Conservation (phyloP, 37 sponge, comb jelly and placozoan species). For the Aplysina aerophoba region DNA sequence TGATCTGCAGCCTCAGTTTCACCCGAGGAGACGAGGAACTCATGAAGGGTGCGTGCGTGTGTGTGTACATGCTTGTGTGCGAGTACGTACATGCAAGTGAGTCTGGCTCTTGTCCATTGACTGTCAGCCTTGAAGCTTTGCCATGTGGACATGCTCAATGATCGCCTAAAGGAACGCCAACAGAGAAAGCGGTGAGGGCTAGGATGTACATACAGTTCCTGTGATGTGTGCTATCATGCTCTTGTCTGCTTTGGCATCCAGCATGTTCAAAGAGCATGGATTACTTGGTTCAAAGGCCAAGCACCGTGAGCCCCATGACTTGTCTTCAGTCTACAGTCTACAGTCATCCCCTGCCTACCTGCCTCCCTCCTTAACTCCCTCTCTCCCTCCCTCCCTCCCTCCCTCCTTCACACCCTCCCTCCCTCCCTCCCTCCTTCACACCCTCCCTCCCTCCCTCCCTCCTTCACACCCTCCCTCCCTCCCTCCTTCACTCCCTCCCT, state of each 20-base stretch:
- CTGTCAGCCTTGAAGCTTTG: slow-evolving; percentile 66
- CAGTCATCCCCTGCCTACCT: neutral
- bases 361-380: neutral
- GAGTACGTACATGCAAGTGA: neutral
- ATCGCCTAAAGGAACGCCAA: slow-evolving; percentile 65
- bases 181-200: slow-evolving; percentile 61
- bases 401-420: slow-evolving; percentile 19
- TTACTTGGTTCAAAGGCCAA: slow-evolving; percentile 8
- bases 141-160: slow-evolving; percentile 82
- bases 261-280: neutral
- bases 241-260: neutral
- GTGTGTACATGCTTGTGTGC: slow-evolving; percentile 7
- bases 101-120: neutral
- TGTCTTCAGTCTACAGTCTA: neutral
- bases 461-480: neutral
- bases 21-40: slow-evolving; percentile 68
- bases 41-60: slow-evolving; percentile 53
- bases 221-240: neutral
- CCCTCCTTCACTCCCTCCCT: slow-evolving; percentile 26
- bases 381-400: slow-evolving; percentile 19
- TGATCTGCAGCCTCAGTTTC: slow-evolving; percentile 59
- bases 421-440: neutral
- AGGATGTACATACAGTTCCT: neutral
- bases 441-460: slow-evolving; percentile 12
- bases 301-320: neutral